Base-by-base conservation (phyloP, 1,140 invertebrate genomes). In the Stegodyphus dumicola region DNA sequence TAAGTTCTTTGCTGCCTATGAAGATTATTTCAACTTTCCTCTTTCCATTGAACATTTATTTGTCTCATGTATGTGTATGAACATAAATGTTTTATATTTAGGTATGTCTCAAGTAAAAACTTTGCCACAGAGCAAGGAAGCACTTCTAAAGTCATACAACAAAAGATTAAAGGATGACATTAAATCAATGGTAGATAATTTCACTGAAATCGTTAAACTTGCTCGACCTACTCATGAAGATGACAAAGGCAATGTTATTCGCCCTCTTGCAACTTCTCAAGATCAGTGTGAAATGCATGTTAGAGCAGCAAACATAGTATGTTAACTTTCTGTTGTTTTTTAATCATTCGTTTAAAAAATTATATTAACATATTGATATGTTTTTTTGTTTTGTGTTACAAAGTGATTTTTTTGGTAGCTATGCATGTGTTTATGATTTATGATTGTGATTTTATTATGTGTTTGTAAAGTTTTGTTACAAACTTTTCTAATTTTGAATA, bases 261-360 rank as follows among this genome's bases (percentile, higher is more conserved):
- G 87, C 5, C 75, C 77, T 11, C 51, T 80, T 53, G 69, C 83
- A 48, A 81, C 77, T 11, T 54, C 95, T 91, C 97, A 98, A 90
- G 96, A 98, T 88, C 96, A 96, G 70, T 98, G 96, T 91, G 97
- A 99, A 92, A 98, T 99, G 96, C 95, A 98, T 91, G 97, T 99
- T 0, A 92, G 97, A 90, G 95, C 96, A 56, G 95, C 96, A 5
- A 98, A 98, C 90, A 98, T 99, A 89, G 94, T 95, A 92, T 92
- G 91, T 91, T 56, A 56, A 78, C 6, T 0, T 56, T 56, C 11
- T 33, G 33, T 33, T 33, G 3, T 33, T n/a, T n/a, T n/a, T n/a
- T n/a, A n/a, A n/a, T n/a, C n/a, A n/a, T n/a, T n/a, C n/a, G n/a
- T n/a, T n/a, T n/a, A n/a, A n/a, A n/a, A n/a, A n/a, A n/a, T n/a